phyloP scores from a whole-genome alignment of 2,888 invertebrate species.

The Kuschelorhynchus macadamiae region DNA sequence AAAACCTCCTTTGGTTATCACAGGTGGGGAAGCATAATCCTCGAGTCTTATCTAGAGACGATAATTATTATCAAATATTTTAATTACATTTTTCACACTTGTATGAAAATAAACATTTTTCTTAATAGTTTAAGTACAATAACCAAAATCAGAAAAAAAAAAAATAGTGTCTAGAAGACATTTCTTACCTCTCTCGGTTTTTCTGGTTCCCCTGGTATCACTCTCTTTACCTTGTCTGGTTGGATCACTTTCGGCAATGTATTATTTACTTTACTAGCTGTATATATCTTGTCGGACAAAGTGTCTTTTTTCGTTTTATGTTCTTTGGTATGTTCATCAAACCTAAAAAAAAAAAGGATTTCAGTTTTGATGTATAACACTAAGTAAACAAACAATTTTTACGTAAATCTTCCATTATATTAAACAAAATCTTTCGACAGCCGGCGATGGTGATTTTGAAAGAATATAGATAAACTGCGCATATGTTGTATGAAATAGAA shows the following conservation, averaged over 20 bases:
- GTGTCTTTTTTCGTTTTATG: conserved; percentile 61
- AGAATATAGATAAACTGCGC: too few species aligned
- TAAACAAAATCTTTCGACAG: too few species aligned
- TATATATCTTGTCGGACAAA: conserved; percentile 63
- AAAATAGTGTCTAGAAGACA: too few species aligned
- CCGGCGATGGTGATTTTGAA: too few species aligned
- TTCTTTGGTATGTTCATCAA: conserved; percentile 62
- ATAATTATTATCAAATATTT: not conserved
- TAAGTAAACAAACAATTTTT: not conserved
- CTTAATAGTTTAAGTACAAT: too few species aligned
- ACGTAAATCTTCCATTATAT: too few species aligned
- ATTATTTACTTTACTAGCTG: conserved; percentile 61
- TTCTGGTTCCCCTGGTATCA: conserved; percentile 40
- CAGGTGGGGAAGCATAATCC: conserved; percentile 39
- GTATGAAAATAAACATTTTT: too few species aligned
- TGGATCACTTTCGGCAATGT: conserved; percentile 59
- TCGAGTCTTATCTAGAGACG: conserved; percentile 39
- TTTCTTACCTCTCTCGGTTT: conserved; percentile 44
- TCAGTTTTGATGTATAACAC: not conserved
- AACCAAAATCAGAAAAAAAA: too few species aligned
- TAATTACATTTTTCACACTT: not conserved
- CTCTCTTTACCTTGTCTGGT: conserved; percentile 55
- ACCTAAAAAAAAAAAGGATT: conserved; percentile 49
- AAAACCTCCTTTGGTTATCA: conserved; percentile 43
- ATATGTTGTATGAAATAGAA: too few species aligned